phyloP scores from a whole-genome alignment of 92 coral and sea anemone genomes.

The Scolanthus callimorphus region DNA sequence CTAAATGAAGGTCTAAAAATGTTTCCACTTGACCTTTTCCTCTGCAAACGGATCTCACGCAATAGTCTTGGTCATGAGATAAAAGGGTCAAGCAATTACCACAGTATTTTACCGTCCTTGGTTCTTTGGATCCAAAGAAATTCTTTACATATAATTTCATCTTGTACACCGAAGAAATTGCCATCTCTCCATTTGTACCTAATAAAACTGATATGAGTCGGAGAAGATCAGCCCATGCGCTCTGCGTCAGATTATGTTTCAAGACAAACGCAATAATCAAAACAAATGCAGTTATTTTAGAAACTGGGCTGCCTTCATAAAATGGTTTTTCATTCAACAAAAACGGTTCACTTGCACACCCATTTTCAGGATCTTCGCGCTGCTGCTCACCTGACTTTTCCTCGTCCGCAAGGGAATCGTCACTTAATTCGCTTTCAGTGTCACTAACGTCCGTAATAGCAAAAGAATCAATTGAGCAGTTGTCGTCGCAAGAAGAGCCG shows the following conservation, averaged over 20 bases:
- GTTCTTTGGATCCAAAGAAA: constrained; percentile 16
- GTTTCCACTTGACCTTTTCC: constrained; percentile 18
- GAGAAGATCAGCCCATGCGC: constrained; percentile 50
- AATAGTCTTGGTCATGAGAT: constrained; percentile 10
- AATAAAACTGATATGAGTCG: constrained; percentile 22
- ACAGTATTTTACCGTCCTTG: constrained; percentile 26
- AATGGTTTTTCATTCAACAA: constrained; percentile 25
- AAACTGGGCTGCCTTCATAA: constrained; percentile 43
- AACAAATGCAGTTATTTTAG: constrained; percentile 26
- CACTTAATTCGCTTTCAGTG: constrained; percentile 7
- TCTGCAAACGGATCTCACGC: constrained; percentile 17
- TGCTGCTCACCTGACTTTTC: constrained; percentile 2
- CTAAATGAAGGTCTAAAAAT: constrained; percentile 40
- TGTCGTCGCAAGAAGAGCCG: neutral
- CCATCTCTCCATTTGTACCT: constrained; percentile 11
- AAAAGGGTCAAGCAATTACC: constrained; percentile 27
- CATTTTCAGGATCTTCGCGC: neutral
- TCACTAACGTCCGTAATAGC: neutral
- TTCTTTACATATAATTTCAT: constrained; percentile 6
- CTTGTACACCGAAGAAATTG: constrained; percentile 17
- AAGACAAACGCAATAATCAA: constrained; percentile 22
- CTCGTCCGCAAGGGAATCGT: neutral
- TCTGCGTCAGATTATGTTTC: constrained; percentile 23
- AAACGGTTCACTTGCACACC: neutral
- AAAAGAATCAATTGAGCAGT: neutral